These are phyloP conservation scores for Tetragnatha montana DNA, from an alignment of 2,888 invertebrate species.

Conservation along the genomic window DNA sequence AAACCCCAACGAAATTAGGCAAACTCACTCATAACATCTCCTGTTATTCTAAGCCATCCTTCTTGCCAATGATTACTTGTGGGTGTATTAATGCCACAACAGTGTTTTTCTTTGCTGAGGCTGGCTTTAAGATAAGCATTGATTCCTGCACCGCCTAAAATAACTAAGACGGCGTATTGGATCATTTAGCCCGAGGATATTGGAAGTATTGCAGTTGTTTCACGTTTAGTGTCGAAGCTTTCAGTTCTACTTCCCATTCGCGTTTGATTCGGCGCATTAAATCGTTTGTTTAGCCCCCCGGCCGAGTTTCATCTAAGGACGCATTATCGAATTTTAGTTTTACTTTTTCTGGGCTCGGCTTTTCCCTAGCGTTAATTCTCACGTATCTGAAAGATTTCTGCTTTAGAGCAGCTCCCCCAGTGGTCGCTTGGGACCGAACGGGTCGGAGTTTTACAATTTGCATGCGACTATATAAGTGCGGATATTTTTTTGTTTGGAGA, in stretches of 20 bases:
- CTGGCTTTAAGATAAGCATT: conserved; percentile 54
- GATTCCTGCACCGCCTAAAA: conserved; percentile 43
- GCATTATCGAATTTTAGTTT: conserved; percentile 47
- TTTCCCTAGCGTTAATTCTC: neutral
- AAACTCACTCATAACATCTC: conserved; percentile 19
- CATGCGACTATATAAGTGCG: neutral
- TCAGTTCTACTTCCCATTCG: conserved; percentile 13
- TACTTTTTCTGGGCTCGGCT: neutral
- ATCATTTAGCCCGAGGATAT: conserved; percentile 53
- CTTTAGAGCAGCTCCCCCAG: conserved; percentile 19
- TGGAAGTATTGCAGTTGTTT: conserved; percentile 51
- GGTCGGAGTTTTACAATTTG: neutral
- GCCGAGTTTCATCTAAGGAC: conserved; percentile 29
- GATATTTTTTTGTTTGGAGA: too few relatives aligned
- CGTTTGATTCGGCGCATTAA: conserved; percentile 23
- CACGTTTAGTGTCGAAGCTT: conserved; percentile 31
- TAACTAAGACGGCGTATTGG: conserved; percentile 41
- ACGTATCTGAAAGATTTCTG: conserved; percentile 15
- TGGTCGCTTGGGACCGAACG: conserved; percentile 9
- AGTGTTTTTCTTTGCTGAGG: conserved; percentile 53
- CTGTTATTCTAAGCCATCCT: conserved; percentile 44
- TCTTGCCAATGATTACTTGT: conserved; percentile 19
- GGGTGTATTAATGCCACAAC: conserved; percentile 19
- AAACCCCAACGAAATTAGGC: conserved; percentile 6
- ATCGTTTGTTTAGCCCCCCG: conserved; percentile 43